phyloP scores from a whole-genome alignment of 2,888 invertebrate species.

The Lutraria lutraria region DNA sequence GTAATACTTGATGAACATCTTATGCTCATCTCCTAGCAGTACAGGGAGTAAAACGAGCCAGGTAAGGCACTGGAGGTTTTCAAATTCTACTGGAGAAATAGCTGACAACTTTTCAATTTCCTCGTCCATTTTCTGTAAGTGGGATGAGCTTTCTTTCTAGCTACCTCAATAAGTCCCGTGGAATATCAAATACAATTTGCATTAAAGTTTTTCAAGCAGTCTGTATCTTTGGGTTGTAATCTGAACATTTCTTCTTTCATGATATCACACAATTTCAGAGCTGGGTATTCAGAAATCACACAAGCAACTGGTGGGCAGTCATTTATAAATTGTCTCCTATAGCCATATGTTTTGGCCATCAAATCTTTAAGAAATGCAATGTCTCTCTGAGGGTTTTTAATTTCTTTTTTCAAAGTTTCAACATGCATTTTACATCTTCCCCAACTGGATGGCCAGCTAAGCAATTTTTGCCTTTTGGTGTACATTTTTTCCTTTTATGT shows the following conservation, averaged over 20 bases:
- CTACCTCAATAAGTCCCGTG: too few relatives aligned
- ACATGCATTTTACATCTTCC: slow-evolving; percentile 10
- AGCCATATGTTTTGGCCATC: slow-evolving; percentile 18
- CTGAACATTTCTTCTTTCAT: slow-evolving; percentile 24
- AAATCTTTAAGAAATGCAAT: neutral
- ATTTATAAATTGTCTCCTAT: slow-evolving; percentile 25
- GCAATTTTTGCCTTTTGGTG: neutral
- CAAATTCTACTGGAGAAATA: too few relatives aligned
- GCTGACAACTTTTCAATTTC: too few relatives aligned
- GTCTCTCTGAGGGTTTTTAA: slow-evolving; percentile 15
- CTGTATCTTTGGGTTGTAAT: neutral
- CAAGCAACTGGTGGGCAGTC: slow-evolving; percentile 14
- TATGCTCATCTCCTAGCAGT: too few relatives aligned
- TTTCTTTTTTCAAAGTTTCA: neutral
- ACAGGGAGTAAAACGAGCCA: too few relatives aligned
- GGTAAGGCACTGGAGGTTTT: too few relatives aligned
- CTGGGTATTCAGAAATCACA: slow-evolving; percentile 12
- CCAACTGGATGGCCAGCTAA: neutral
- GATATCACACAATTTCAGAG: slow-evolving; percentile 18
- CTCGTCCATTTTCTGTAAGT: too few relatives aligned
- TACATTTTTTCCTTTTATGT: neutral
- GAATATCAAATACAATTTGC: neutral
- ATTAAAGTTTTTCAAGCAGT: slow-evolving; percentile 8
- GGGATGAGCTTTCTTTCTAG: too few relatives aligned
- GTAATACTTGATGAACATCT: too few relatives aligned